A percentile compares a stretch with the other conserved stretches of the same genome.
Evolutionary conservation across 2,888 invertebrate genomes (phyloP).

Genomic region (Pandemis cinnamomeana): DNA sequence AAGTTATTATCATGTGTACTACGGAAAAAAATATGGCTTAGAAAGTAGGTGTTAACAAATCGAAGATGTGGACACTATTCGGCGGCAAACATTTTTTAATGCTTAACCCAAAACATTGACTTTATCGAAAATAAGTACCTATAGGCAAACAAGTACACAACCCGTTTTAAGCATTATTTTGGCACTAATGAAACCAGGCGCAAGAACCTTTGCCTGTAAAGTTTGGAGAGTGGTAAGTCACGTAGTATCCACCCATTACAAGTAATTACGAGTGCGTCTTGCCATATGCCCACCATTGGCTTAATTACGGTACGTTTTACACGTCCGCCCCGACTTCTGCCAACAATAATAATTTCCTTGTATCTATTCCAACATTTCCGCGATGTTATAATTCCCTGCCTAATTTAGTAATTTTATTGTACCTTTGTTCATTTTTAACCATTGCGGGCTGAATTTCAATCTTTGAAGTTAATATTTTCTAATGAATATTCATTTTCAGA

Average conservation of each 20-base stretch:
- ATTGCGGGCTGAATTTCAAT: constrained; percentile 1
- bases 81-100: too few species aligned
- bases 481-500: background rate
- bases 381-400: constrained; percentile 1
- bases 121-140: too few species aligned
- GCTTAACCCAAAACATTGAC: too few species aligned
- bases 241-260: constrained; percentile 21
- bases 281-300: constrained; percentile 8
- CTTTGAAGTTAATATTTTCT: background rate
- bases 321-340: constrained; percentile 3
- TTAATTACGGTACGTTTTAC: constrained; percentile 27
- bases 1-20: background rate
- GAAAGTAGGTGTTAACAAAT: too few species aligned
- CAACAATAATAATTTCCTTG: constrained; percentile 15
- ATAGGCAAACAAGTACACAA: too few species aligned
- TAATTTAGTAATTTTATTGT: background rate
- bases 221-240: constrained; percentile 20
- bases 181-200: background rate
- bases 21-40: too few species aligned
- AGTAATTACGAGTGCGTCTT: constrained; percentile 12
- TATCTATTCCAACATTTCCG: constrained; percentile 2
- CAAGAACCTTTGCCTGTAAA: constrained; percentile 2
- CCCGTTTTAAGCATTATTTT: background rate
- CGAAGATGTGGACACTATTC: too few species aligned
- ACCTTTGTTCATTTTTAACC: constrained; percentile 4